phyloP scores from a whole-genome alignment of 2,888 invertebrate genomes.

The Calliphora vomitoria region DNA sequence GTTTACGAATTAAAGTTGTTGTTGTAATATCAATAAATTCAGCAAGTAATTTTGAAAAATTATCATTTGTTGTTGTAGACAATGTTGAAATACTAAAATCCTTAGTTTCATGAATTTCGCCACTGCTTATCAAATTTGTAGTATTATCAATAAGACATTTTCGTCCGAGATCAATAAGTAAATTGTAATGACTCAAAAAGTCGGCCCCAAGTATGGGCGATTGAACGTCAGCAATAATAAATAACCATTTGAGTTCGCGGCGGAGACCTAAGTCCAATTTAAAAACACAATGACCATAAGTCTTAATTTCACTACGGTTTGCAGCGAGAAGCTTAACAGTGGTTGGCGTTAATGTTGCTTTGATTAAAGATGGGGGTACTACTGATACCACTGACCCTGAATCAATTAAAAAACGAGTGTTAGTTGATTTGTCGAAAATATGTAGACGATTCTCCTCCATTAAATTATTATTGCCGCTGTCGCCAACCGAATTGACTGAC shows the following conservation, averaged over 20 bases:
- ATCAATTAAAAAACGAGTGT: slow-evolving; percentile 69
- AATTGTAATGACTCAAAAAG: slow-evolving; percentile 56
- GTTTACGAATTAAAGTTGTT: slow-evolving; percentile 43
- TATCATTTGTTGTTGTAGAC: background rate
- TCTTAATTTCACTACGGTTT: slow-evolving; percentile 69
- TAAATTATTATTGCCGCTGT: slow-evolving; percentile 50
- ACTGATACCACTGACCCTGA: slow-evolving; percentile 73
- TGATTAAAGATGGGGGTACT: slow-evolving; percentile 63
- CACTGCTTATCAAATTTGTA: slow-evolving; percentile 29
- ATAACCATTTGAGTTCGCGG: slow-evolving; percentile 72
- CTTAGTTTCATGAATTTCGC: slow-evolving; percentile 31
- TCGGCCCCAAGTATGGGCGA: slow-evolving; percentile 73
- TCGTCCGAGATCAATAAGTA: slow-evolving; percentile 64
- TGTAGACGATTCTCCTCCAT: slow-evolving; percentile 38
- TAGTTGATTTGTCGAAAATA: slow-evolving; percentile 44
- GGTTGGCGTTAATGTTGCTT: slow-evolving; percentile 36
- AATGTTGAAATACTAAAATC: slow-evolving; percentile 56
- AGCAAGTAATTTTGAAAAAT: slow-evolving; percentile 41
- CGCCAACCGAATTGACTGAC: slow-evolving; percentile 52
- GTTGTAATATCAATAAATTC: slow-evolving; percentile 51
- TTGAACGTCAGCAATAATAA: slow-evolving; percentile 72
- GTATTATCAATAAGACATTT: slow-evolving; percentile 54
- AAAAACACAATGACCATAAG: slow-evolving; percentile 59
- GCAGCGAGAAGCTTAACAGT: slow-evolving; percentile 71
- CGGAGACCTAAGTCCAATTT: slow-evolving; percentile 71